These are phyloP conservation scores for Pelochelys cantorii DNA, from an alignment of 2,797 vertebrate genomes.

Conservation along the genomic window DNA sequence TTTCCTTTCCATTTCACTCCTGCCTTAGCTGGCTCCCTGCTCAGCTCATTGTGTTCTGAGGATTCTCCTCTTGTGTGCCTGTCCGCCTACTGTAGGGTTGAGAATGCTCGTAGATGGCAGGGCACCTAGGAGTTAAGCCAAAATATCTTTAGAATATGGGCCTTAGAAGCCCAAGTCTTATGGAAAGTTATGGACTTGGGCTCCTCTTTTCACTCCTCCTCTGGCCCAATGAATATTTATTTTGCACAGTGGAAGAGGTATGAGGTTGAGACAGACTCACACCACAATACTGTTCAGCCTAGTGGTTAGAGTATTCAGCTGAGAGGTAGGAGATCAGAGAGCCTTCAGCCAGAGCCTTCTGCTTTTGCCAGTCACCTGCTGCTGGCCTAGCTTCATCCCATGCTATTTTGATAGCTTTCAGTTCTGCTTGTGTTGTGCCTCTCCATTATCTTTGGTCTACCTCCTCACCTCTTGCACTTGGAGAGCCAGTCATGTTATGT, in stretches of 20 bases:
- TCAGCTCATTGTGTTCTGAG: background rate
- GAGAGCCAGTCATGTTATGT: background rate
- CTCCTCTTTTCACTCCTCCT: background rate
- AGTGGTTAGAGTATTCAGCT: background rate
- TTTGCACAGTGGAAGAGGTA: background rate
- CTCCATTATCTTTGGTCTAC: background rate
- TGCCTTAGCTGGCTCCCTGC: background rate
- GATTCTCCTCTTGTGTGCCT: background rate
- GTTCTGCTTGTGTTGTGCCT: background rate
- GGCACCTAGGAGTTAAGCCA: background rate
- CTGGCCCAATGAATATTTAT: background rate
- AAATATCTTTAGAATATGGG: background rate
- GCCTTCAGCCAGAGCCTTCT: background rate
- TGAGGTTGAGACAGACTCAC: background rate
- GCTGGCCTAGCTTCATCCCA: background rate
- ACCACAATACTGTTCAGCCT: background rate
- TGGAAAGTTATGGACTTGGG: background rate
- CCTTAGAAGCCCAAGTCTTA: background rate
- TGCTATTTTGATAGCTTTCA: background rate
- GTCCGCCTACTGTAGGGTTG: background rate
- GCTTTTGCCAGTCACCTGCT: background rate
- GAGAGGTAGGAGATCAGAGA: background rate
- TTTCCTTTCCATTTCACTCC: background rate
- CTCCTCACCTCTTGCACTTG: background rate
- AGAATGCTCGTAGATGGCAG: background rate